Evolutionary conservation across 2,113 vertebrate genomes (phyloP).

Genomic region (Leptosomus discolor): DNA sequence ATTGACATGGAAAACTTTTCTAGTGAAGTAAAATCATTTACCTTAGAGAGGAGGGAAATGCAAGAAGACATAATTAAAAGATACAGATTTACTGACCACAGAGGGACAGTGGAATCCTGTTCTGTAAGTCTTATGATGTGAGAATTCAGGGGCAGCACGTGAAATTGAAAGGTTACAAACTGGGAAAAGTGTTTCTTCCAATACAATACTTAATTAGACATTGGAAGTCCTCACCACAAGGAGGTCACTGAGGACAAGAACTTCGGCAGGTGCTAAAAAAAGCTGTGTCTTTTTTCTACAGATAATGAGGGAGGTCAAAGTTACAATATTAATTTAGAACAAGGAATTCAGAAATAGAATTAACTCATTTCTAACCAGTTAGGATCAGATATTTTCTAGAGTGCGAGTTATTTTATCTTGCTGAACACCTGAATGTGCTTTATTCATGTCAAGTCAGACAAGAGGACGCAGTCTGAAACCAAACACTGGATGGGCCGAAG

Average conservation of each 20-base stretch:
- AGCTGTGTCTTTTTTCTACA: background rate
- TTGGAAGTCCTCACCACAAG: background rate
- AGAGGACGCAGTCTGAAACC: background rate
- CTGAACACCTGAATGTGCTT: background rate
- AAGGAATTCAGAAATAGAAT: background rate
- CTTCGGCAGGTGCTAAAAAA: background rate
- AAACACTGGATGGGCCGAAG: no score
- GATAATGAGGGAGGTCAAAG: background rate
- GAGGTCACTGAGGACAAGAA: background rate
- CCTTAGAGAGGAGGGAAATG: background rate
- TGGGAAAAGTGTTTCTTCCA: background rate
- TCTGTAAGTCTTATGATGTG: background rate
- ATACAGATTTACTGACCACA: background rate
- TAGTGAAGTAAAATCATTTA: background rate
- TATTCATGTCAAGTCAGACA: background rate
- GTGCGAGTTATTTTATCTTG: no score
- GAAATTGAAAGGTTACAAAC: background rate
- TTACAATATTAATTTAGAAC: background rate
- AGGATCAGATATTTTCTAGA: background rate
- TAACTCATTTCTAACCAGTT: background rate
- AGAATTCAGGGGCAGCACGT: background rate
- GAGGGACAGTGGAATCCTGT: background rate
- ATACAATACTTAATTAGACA: background rate
- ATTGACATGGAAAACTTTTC: background rate
- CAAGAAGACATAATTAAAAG: background rate